Evolutionary conservation across 2,797 vertebrate species (phyloP), one percentile per base, ranked within the genome.

Genomic region (Dromococcyx pavoninus): DNA sequence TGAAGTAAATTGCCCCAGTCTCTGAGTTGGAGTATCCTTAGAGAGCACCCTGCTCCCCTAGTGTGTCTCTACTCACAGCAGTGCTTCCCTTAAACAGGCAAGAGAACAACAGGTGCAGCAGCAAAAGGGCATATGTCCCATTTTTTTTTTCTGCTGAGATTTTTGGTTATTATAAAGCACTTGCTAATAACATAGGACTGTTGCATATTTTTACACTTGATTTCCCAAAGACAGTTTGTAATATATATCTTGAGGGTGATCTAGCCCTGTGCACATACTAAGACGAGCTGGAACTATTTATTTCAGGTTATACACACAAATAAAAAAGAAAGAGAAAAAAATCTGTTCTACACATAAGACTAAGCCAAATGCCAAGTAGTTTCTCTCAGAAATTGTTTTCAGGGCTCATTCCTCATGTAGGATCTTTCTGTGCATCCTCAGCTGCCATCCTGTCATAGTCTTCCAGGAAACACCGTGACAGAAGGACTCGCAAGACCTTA

Each of bases 31-130:
- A 66, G 53, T 82, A 70, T 74, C 86, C 27, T 74, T 62, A 37
- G 58, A 78, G 62, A 84, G 46, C 28, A 25, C 32, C 10, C 35
- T 57, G 56, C 37, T 67, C 41, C 57, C 27, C 10, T 33, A 78
- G 22, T 2, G 1, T 58, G 66, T 50, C 58, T 88, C 35, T 33
- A 15, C 79, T 66, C 15, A 1, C 50, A 53, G 66, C 50, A 69
- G 50, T 0, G 3, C 57, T 93, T 92, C 83, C 93, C 95, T 95
- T 95, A 95, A 95, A 96, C 91, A 96, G 95, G 67, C 92, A 92
- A 92, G 71, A 67, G 86, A 82, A 77, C 2, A n/a, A 95, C 95
- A 96, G 95, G 94, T 97, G 94, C 95, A 94, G 79, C 70, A 90
- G 67, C 83, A 82, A 67, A 57, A 94, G n/a, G 80, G 73, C 83